phyloP scores from a whole-genome alignment of 2,888 invertebrate genomes.

The Cephalotes varians region DNA sequence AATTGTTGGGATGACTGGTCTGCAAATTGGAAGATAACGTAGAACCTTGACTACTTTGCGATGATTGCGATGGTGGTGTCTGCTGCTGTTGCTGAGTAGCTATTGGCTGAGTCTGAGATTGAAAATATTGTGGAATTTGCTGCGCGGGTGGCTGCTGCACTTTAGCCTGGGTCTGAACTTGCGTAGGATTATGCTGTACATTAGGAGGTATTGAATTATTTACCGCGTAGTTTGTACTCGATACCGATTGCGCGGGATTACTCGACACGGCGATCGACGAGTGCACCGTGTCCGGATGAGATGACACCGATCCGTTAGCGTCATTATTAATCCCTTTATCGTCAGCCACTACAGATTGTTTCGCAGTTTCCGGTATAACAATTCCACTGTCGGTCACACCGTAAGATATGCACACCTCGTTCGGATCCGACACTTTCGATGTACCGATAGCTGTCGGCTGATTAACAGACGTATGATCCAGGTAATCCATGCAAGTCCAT shows the following conservation, averaged over 20 bases:
- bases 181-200: slow-evolving; percentile 87
- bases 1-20: slow-evolving; percentile 86
- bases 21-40: slow-evolving; percentile 89
- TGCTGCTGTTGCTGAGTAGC: slow-evolving; percentile 76
- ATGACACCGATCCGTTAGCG: slow-evolving; percentile 81
- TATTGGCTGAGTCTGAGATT: slow-evolving; percentile 77
- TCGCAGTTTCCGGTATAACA: slow-evolving; percentile 79
- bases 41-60: slow-evolving; percentile 87
- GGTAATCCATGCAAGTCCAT: slow-evolving; percentile 98
- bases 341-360: slow-evolving; percentile 76
- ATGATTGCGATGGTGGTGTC: slow-evolving; percentile 69
- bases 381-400: slow-evolving; percentile 84
- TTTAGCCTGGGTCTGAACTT: slow-evolving; percentile 86
- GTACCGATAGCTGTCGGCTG: slow-evolving; percentile 81
- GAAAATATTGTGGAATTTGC: slow-evolving; percentile 79
- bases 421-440: slow-evolving; percentile 82
- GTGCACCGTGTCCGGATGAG: slow-evolving; percentile 77
- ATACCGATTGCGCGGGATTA: slow-evolving; percentile 79
- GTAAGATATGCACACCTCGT: slow-evolving; percentile 85
- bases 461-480: slow-evolving; percentile 91
- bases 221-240: slow-evolving; percentile 76
- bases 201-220: slow-evolving; percentile 85
- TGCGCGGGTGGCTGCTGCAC: slow-evolving; percentile 82
- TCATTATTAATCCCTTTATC: slow-evolving; percentile 80
- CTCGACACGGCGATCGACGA: slow-evolving; percentile 74